Conservation (phyloP, 2,888 invertebrate species). For the Vannuccia rotundouncinata region DNA sequence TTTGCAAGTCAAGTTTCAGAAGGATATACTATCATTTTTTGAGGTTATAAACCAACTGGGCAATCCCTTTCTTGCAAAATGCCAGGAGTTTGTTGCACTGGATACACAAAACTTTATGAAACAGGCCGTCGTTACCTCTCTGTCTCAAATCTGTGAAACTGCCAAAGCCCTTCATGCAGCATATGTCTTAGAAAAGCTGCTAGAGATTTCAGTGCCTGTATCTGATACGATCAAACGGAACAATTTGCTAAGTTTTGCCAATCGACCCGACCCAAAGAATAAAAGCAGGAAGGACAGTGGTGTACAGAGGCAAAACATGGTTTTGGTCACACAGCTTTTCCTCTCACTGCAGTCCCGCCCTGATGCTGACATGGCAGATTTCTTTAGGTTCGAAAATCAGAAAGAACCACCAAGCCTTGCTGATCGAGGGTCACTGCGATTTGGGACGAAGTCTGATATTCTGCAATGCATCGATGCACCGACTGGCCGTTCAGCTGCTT, state of each 20-base stretch:
- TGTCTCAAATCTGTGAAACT: constrained; percentile 14
- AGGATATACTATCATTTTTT: constrained; percentile 14
- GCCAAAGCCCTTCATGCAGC: constrained; percentile 2
- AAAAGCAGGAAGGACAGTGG: constrained; percentile 20
- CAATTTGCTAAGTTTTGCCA: constrained; percentile 3
- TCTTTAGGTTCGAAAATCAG: constrained; percentile 23
- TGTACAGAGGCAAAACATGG: constrained; percentile 22
- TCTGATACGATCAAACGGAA: neutral
- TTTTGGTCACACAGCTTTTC: constrained; percentile 3
- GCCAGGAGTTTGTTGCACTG: neutral
- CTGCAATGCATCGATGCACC: constrained; percentile 5
- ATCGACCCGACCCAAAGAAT: constrained; percentile 20
- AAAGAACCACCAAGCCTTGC: too few relatives aligned
- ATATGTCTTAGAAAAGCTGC: constrained; percentile 18
- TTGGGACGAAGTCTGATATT: constrained; percentile 13
- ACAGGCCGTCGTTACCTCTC: constrained; percentile 21
- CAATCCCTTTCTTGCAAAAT: neutral
- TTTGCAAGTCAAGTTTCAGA: constrained; percentile 15
- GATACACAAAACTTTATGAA: constrained; percentile 4
- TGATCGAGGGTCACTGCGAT: constrained; percentile 16
- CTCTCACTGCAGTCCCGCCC: constrained; percentile 19
- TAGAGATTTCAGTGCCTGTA: constrained; percentile 7
- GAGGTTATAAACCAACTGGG: constrained; percentile 11
- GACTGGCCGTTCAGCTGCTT: neutral
- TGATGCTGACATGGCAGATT: constrained; percentile 15